These are phyloP conservation scores for Andrena flavipes DNA, from an alignment of 2,888 invertebrate genomes.

Conservation along the genomic window DNA sequence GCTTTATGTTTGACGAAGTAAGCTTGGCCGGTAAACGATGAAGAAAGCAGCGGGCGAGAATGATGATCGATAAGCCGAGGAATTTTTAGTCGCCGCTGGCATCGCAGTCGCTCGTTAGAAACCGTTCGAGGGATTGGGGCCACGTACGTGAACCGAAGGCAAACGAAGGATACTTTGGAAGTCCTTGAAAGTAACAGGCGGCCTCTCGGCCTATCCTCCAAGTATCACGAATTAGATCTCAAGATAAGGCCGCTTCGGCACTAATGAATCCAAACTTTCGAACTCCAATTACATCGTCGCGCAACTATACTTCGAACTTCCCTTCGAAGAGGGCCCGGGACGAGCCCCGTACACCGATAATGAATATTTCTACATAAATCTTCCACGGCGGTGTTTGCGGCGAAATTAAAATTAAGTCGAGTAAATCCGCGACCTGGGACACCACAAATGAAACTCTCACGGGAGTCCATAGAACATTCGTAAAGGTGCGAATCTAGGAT, in stretches of 20 bases:
- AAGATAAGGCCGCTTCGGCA: slow-evolving; percentile 78
- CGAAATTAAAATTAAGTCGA: slow-evolving; percentile 49
- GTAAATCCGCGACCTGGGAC: slow-evolving; percentile 3
- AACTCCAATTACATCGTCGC: slow-evolving; percentile 78
- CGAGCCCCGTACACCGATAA: slow-evolving; percentile 36
- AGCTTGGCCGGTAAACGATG: too few species aligned
- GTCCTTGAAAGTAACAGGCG: slow-evolving; percentile 76
- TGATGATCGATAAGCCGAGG: neutral
- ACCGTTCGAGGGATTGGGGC: slow-evolving; percentile 38
- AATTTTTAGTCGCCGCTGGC: slow-evolving; percentile 15
- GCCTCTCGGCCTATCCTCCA: slow-evolving; percentile 67
- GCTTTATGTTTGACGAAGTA: too few species aligned
- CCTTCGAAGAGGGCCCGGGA: slow-evolving; percentile 30
- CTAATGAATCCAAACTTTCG: slow-evolving; percentile 82
- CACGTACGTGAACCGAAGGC: slow-evolving; percentile 46
- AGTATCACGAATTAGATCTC: slow-evolving; percentile 79
- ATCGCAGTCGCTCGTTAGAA: slow-evolving; percentile 24
- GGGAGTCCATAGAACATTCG: neutral
- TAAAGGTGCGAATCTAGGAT: neutral
- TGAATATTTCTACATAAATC: slow-evolving; percentile 70
- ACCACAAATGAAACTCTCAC: slow-evolving; percentile 40
- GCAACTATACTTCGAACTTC: slow-evolving; percentile 65
- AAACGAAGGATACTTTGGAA: slow-evolving; percentile 74
- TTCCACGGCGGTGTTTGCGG: slow-evolving; percentile 55
- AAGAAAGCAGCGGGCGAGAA: neutral